Evolutionary conservation across 1,140 invertebrate genomes (phyloP).

Genomic region (Bombus balteatus): DNA sequence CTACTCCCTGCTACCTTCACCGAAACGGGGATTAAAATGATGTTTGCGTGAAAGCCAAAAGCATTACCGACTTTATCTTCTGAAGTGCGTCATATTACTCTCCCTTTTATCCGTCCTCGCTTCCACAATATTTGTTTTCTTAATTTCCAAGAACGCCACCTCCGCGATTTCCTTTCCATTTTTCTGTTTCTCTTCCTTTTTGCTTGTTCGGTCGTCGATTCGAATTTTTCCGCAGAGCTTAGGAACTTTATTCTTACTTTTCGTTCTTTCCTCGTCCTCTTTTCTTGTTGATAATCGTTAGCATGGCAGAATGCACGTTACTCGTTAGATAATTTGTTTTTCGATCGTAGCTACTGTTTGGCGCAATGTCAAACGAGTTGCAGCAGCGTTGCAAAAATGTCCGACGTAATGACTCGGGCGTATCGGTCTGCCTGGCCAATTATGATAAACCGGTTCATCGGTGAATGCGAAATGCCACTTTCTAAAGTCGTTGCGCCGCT

Average conservation of each 20-base stretch:
- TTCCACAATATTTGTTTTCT: slow-evolving; percentile 69
- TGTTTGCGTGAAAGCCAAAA: slow-evolving; percentile 83
- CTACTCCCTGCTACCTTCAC: slow-evolving; percentile 55
- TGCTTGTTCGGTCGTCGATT: background rate
- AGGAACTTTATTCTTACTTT: background rate
- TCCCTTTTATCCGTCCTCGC: slow-evolving; percentile 79
- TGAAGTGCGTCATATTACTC: slow-evolving; percentile 79
- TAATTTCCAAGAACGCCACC: slow-evolving; percentile 60
- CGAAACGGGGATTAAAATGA: slow-evolving; percentile 82
- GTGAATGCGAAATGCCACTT: slow-evolving; percentile 58
- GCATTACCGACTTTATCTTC: slow-evolving; percentile 83
- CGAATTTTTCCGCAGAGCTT: background rate
- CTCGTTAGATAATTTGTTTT: background rate
- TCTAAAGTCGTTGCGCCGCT: slow-evolving; percentile 43
- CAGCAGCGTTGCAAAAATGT: slow-evolving; percentile 43
- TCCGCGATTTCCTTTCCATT: background rate
- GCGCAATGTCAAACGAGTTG: slow-evolving; percentile 28
- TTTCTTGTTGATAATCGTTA: too few species aligned
- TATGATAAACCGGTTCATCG: slow-evolving; percentile 64
- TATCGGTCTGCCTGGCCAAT: slow-evolving; percentile 38
- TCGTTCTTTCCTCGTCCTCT: background rate
- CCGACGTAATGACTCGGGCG: slow-evolving; percentile 47
- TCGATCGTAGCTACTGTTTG: background rate
- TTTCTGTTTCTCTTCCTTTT: background rate
- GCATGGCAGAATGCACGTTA: background rate